These are phyloP conservation scores for Achlya flavicornis DNA, from an alignment of 2,888 invertebrate genomes.

Conservation along the genomic window DNA sequence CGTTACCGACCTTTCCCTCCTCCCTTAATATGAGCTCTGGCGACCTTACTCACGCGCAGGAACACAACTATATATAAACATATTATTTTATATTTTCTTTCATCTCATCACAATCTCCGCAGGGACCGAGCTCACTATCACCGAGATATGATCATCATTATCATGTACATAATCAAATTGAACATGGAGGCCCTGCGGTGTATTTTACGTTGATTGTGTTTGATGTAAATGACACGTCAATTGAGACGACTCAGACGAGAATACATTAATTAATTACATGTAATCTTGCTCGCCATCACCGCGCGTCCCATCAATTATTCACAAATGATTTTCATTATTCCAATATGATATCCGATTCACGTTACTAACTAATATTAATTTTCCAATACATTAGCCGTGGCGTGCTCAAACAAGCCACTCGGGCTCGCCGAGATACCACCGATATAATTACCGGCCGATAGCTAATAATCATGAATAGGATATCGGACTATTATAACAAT, in stretches of 20 bases:
- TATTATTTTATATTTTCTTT: no score
- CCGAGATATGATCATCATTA: no score
- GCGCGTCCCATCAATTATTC: slow-evolving; percentile 5
- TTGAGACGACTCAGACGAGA: not conserved
- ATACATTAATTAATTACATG: not conserved
- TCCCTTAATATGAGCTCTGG: no score
- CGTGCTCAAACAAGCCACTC: not conserved
- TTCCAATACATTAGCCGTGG: slow-evolving; percentile 9
- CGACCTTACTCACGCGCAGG: no score
- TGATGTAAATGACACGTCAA: not conserved
- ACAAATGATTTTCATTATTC: slow-evolving; percentile 11
- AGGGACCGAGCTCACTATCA: no score
- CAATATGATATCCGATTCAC: slow-evolving; percentile 1
- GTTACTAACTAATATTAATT: slow-evolving; percentile 10
- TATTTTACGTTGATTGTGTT: not conserved
- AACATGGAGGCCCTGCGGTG: not conserved
- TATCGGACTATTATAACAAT: slow-evolving; percentile 51
- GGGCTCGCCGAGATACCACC: slow-evolving; percentile 13
- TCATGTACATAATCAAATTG: not conserved
- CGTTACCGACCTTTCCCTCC: no score
- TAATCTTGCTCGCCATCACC: not conserved
- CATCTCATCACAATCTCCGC: no score
- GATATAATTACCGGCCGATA: slow-evolving; percentile 37
- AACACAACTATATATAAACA: no score
- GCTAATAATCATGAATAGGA: slow-evolving; percentile 53